These are phyloP conservation scores for Paralichthys olivaceus DNA, from an alignment of 2,113 vertebrate species.

Conservation along the genomic window DNA sequence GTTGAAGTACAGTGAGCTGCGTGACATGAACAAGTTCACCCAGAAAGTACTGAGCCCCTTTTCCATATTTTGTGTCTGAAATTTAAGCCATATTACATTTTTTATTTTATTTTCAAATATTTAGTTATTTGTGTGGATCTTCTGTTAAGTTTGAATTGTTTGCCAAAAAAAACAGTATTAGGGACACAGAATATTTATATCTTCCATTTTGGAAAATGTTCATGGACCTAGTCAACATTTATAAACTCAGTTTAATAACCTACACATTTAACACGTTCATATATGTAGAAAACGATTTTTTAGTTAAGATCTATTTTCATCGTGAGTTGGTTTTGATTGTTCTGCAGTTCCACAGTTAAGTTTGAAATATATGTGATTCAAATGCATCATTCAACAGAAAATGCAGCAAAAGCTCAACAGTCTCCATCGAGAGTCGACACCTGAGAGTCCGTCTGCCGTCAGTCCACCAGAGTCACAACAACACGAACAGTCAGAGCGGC, in stretches of 20 bases:
- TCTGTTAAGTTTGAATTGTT: too few species aligned
- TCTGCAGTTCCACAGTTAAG: neutral
- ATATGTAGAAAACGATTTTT: neutral
- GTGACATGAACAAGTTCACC: too few species aligned
- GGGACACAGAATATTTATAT: too few species aligned
- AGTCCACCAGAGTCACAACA: slow-evolving; percentile 47
- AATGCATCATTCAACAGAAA: slow-evolving; percentile 82
- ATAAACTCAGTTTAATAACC: too few species aligned
- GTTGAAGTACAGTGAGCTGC: neutral
- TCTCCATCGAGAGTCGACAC: slow-evolving; percentile 85
- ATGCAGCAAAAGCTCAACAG: slow-evolving; percentile 88
- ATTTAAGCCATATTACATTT: too few species aligned
- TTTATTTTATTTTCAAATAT: too few species aligned
- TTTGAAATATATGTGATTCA: neutral
- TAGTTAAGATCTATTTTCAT: neutral
- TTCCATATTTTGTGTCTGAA: neutral
- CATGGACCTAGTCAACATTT: too few species aligned
- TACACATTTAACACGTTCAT: neutral
- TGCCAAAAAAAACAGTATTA: too few species aligned
- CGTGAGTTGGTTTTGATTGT: neutral
- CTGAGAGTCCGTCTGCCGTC: slow-evolving; percentile 82
- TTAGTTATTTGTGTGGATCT: too few species aligned
- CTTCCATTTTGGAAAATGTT: too few species aligned
- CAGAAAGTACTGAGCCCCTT: too few species aligned
- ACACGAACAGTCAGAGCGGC: slow-evolving; percentile 83